These are phyloP conservation scores for Callyntrura sp. DNA, from an alignment of 2,888 invertebrate species.

Conservation along the genomic window DNA sequence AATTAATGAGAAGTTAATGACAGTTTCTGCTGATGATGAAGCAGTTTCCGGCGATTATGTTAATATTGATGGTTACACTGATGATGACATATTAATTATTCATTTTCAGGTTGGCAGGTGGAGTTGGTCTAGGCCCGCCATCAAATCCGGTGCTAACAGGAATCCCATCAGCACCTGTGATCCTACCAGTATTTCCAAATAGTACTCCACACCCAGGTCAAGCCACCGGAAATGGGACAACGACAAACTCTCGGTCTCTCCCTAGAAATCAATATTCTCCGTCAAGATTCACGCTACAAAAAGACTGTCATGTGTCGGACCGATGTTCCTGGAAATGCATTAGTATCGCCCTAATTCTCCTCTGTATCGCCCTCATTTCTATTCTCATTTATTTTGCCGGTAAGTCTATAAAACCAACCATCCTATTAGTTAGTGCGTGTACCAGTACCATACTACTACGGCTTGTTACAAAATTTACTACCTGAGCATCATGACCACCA, in stretches of 20 bases:
- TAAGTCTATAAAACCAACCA: constrained; percentile 86
- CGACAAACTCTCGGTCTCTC: constrained; percentile 84
- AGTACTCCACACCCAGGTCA: constrained; percentile 88
- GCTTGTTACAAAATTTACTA: background rate
- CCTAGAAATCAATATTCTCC: constrained; percentile 94
- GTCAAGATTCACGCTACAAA: constrained; percentile 97
- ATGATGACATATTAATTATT: constrained; percentile 55
- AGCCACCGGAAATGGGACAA: constrained; percentile 89
- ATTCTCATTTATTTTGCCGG: constrained; percentile 98
- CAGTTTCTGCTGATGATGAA: constrained; percentile 4
- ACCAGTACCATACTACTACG: background rate
- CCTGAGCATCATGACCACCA: background rate
- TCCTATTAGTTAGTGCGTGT: background rate
- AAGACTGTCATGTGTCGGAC: constrained; percentile 92
- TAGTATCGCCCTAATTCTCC: constrained; percentile 96
- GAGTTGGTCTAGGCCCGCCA: constrained; percentile 78
- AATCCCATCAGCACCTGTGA: constrained; percentile 88
- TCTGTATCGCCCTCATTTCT: constrained; percentile 95
- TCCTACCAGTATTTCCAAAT: constrained; percentile 95
- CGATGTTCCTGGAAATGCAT: constrained; percentile 99
- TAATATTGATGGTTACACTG: background rate
- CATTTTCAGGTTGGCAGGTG: constrained; percentile 83
- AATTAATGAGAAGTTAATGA: constrained; percentile 57
- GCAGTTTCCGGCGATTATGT: background rate
- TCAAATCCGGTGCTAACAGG: constrained; percentile 82